Conservation (phyloP, 2,113 vertebrate species). For the Zeus faber region DNA sequence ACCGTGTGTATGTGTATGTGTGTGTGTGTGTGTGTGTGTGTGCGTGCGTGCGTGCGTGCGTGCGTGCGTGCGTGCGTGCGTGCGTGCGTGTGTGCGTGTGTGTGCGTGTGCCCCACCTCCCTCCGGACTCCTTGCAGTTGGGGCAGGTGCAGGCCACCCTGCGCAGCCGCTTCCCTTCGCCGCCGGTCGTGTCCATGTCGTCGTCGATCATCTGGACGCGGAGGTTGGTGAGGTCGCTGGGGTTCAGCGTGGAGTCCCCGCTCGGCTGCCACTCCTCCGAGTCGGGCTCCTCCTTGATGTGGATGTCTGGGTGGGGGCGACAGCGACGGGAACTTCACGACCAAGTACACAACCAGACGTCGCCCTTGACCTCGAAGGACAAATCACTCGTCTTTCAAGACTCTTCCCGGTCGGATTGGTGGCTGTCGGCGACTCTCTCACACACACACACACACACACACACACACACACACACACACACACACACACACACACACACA, state of each 20-base stretch:
- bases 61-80: neutral
- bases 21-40: neutral
- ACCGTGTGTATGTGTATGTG: too few species aligned
- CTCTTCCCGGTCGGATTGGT: too few species aligned
- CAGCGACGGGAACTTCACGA: too few species aligned
- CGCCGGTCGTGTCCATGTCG: constrained; percentile 85
- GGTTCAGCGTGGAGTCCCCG: constrained; percentile 92
- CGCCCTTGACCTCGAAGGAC: too few species aligned
- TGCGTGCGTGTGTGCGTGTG: too few species aligned
- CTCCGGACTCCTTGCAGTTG: constrained; percentile 98
- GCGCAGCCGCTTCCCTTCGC: constrained; percentile 93
- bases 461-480: too few species aligned
- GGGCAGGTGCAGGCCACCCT: constrained; percentile 97
- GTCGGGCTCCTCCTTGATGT: constrained; percentile 98
- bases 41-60: neutral
- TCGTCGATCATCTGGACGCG: constrained; percentile 91
- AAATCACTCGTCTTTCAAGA: too few species aligned
- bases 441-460: too few species aligned
- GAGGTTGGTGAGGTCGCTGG: constrained; percentile 93
- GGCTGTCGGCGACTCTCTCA: too few species aligned
- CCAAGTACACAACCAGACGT: too few species aligned
- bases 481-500: too few species aligned
- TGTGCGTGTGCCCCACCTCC: constrained; percentile 76
- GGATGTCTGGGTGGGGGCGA: constrained; percentile 80
- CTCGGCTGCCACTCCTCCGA: constrained; percentile 95